Base-by-base conservation (phyloP, 2,113 vertebrate genomes). In the Coreoperca whiteheadi region DNA sequence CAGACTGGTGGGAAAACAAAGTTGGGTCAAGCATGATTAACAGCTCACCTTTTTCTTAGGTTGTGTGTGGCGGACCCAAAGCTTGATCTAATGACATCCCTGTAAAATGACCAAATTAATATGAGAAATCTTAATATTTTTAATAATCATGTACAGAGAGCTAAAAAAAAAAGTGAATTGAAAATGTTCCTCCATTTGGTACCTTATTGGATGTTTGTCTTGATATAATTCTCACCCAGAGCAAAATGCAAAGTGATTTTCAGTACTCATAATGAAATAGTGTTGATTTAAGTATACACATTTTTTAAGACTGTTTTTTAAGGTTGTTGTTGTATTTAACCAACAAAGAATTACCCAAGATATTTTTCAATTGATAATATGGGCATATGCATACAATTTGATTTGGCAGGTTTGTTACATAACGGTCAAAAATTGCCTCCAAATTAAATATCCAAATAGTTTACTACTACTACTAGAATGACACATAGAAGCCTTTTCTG, bases 1-100 rank as follows among this genome's bases (percentile, higher is more conserved):
- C 72, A 89, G 89, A 87, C 84, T 84, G 84, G 84, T 90, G 87
- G 48, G 86, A 87, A 93, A 94, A 94, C 88, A 93, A 84, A 90
- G 91, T 57, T 66, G 61, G 81, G 86, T 87, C 89, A 89, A 82
- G 90, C 84, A 60, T 88, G 92, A 88, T 88, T 87, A 86, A 83
- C 74, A 64, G 61, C 84, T 82, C 76, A 71, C 78, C 85, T 88
- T 74, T 88, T 78, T 89, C 76, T 83, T 46, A 59, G 70, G 60
- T 67, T 23, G 23, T 81, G 64, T 72, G 54, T 65, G 79, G 46
- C 21, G 12, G 56, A 68, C 23, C 11, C 37, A 54, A 67, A 21
- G 68, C 30, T 75, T 51, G 18, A 81, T 67, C 51, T 20, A 51
- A 39, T 75, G 28, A 73, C 54, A 41, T 81, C 30, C 66, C 56